Evolutionary conservation across 2,113 vertebrate genomes (phyloP).

Genomic region (Procapra przewalskii): DNA sequence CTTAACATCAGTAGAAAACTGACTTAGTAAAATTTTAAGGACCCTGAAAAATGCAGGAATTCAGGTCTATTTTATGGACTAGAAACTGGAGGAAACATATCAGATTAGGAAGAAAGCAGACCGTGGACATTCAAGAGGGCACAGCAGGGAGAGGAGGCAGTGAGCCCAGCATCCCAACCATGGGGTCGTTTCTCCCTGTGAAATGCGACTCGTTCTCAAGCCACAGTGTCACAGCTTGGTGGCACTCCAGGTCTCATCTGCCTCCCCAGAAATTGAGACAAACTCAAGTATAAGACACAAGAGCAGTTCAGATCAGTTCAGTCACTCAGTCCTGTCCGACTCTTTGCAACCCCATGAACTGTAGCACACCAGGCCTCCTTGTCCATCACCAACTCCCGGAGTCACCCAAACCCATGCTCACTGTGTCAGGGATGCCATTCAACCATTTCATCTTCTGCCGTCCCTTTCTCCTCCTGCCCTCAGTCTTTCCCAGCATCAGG

Average conservation of each 20-base stretch:
- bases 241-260: not conserved
- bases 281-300: not conserved
- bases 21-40: not conserved
- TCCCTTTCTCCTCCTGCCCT: too few species aligned
- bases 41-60: not conserved
- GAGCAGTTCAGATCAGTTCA: too few species aligned
- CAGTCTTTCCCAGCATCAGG: too few species aligned
- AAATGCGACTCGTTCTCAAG: not conserved
- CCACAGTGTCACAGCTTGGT: not conserved
- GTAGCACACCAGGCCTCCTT: too few species aligned
- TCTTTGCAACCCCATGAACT: too few species aligned
- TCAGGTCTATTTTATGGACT: not conserved
- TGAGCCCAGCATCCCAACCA: accelerated
- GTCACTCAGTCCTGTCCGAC: too few species aligned
- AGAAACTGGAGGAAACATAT: not conserved
- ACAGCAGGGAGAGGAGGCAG: not conserved
- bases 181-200: not conserved
- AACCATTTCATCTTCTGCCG: too few species aligned
- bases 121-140: not conserved
- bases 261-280: not conserved
- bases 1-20: not conserved
- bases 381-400: too few species aligned
- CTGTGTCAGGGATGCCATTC: too few species aligned
- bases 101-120: not conserved
- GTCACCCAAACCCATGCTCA: too few species aligned